Evolutionary conservation across 2,888 invertebrate genomes (phyloP), one percentile per base, ranked within the genome.

Genomic region (Periphyllus acericola): DNA sequence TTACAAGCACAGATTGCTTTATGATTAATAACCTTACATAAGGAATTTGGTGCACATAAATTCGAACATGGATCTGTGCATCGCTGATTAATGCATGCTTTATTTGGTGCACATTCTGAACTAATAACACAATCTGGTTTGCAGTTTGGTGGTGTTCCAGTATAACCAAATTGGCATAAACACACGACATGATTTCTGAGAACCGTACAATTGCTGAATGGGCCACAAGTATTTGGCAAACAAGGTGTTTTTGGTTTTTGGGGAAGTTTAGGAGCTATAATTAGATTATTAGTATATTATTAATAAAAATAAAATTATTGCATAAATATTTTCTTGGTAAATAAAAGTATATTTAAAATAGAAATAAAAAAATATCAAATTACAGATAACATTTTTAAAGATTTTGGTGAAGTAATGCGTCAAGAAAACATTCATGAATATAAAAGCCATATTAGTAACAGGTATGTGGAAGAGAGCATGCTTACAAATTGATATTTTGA

Each of bases 1-100:
- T 92, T 93, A 91, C 96, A 96, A 83, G 94, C 94, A 91, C 96
- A 97, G 90, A 96, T 94, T 4, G 96, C 96, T 91, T 94, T 95
- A 91, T 96, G 96, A 91, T 96, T 95, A 89, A 95, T 93, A 3
- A 95, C 95, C 91, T 94, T 93, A 91, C 97, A 97, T 71, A 93
- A 92, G 8, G 95, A 93, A 90, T 94, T 94, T 5, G 90, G 90
- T 25, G 92, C 92, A 90, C 92, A 92, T 52, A 91, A 90, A 66
- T 91, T 91, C 8, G 90, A 89, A 89, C 92, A 92, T 14, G 92
- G 91, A 86, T 91, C 91, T 52, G 89, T 90, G 89, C 96, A 96
- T 91, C 94, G 95, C 90, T 94, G 93, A 91, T 94, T 94, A 89
- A 95, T 93, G 91, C 96, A 96, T 79, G 94, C 95, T 92, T 89